Base-by-base conservation (phyloP, 2,888 invertebrate genomes). In the Plutella xylostella region DNA sequence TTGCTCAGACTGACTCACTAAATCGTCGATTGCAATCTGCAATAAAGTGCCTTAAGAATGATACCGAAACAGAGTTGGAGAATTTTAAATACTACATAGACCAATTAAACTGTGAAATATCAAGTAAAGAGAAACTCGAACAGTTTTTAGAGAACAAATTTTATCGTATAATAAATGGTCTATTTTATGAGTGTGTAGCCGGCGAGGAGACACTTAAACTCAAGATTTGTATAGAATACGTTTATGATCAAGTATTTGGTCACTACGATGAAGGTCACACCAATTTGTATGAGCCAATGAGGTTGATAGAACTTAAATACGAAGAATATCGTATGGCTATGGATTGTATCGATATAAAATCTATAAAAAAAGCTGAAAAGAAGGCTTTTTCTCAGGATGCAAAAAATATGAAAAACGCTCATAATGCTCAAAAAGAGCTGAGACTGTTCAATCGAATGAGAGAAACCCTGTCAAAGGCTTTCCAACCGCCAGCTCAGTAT, bases 231-330 rank as follows among this genome's bases (percentile, higher is more conserved):
- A 69, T 83, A 28, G 83, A 83, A 58, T 83, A 72, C 49, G 83
- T 83, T 18, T 83, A 82, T 47, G 79, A 82, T 59, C 69, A 80
- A 64, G 57, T 83, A 31, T 72, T 78, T 51, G 82, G 83, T 0
- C 80, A 80, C 53, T 77, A 78, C 54, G 82, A 83, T 55, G 83
- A 83, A 57, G 82, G 79, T 2, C 83, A 83, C 55, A 65, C 72
- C 51, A 72, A 60, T 53, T 51, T 83, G 43, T 65, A 68, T 40
- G 83, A 82, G 51, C 80, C 82, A 15, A 77, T 83, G 73, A 83
- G 78, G 63, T 72, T 82, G 48, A 61, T 83, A 42, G 83, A 83
- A 66, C 65, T 79, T 14, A 71, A 70, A 68, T 83, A 83, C 49
- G 82, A 83, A 60, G 75, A 79, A 51, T 80, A 72, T 34, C 82